These are phyloP conservation scores for Spinus pinus DNA, from an alignment of 2,797 vertebrate genomes.

Conservation along the genomic window DNA sequence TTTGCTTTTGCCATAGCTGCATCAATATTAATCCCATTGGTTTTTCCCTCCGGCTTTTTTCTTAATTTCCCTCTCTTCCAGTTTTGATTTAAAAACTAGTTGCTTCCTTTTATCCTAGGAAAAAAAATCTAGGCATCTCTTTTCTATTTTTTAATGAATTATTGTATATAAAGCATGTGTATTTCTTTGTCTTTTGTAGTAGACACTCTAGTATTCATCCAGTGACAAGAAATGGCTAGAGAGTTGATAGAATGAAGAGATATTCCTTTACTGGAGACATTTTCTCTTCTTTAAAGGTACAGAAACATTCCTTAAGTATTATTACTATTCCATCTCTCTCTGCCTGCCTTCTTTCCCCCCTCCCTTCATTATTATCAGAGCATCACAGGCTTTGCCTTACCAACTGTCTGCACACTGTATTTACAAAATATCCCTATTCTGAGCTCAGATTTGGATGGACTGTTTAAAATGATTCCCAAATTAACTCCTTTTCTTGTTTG, in stretches of 20 bases:
- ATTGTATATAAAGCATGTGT: not conserved
- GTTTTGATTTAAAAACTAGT: conserved; percentile 7
- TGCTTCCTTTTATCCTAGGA: not conserved
- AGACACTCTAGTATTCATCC: not conserved
- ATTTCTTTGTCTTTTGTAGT: not conserved
- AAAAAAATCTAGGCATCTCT: not conserved
- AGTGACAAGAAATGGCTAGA: conserved; percentile 2
- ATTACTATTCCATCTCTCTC: not conserved
- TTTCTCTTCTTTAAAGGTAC: not conserved
- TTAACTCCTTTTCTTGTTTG: not conserved
- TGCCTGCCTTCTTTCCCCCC: not conserved
- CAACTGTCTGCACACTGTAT: not conserved
- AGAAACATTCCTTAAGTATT: not conserved
- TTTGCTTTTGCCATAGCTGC: conserved; percentile 64
- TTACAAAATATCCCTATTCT: not conserved
- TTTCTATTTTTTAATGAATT: not conserved
- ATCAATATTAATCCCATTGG: conserved; percentile 70
- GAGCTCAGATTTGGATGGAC: not conserved
- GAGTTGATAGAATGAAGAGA: not conserved
- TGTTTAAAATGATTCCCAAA: conserved; percentile 3
- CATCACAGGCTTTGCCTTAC: not conserved
- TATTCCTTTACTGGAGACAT: not conserved
- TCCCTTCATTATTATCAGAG: not conserved
- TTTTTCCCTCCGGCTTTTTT: conserved; percentile 49
- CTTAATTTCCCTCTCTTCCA: conserved; percentile 20